Evolutionary conservation across 2,888 invertebrate genomes (phyloP).

Genomic region (Thymelicus acteon): DNA sequence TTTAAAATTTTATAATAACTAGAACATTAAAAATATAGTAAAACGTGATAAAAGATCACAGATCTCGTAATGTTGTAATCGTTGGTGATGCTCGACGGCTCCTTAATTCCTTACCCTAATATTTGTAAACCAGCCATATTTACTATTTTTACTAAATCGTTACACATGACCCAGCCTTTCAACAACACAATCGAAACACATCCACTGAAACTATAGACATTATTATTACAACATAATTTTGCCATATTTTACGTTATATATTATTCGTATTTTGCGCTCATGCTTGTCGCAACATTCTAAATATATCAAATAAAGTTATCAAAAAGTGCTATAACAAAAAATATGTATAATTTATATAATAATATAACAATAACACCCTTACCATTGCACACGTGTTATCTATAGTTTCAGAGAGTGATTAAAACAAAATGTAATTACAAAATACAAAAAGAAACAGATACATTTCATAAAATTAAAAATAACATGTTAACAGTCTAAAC

Average conservation of each 20-base stretch:
- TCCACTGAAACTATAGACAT: constrained; percentile 40
- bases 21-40: constrained; percentile 20
- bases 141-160: constrained; percentile 46
- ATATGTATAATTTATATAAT: background rate
- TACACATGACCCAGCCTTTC: constrained; percentile 76
- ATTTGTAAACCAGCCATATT: constrained; percentile 42
- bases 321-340: background rate
- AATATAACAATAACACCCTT: background rate
- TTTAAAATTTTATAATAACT: constrained; percentile 27
- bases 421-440: constrained; percentile 15
- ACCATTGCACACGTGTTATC: background rate
- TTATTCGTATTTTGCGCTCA: background rate
- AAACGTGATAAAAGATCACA: constrained; percentile 50
- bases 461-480: constrained; percentile 27
- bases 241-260: background rate
- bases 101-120: constrained; percentile 42
- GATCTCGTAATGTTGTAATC: constrained; percentile 44
- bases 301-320: background rate
- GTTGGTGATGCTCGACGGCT: constrained; percentile 37
- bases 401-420: constrained; percentile 23
- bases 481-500: constrained; percentile 34
- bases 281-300: background rate
- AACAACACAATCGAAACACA: constrained; percentile 38
- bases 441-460: constrained; percentile 25
- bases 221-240: background rate